Percentiles rank a stretch among this genome's conserved stretches.
Conservation (phyloP, 2,888 invertebrate genomes). For the Dioctria rufipes region DNA sequence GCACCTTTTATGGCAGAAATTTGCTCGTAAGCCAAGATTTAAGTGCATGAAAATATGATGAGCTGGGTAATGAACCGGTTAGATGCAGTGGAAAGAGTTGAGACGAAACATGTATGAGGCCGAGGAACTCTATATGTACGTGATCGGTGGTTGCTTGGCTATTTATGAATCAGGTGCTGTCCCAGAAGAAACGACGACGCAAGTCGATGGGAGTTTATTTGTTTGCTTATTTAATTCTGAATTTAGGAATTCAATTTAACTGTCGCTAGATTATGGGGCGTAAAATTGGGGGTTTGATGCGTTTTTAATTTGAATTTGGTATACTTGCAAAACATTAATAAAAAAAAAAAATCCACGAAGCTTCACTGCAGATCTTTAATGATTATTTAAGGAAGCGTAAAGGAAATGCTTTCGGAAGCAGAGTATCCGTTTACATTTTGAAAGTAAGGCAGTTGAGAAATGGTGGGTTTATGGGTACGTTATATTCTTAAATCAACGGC, state of each 20-base stretch:
- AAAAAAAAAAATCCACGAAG: neutral
- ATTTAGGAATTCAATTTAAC: neutral
- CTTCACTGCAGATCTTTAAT: neutral
- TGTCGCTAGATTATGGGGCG: slow-evolving; percentile 1
- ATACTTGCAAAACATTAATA: too few species aligned
- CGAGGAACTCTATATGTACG: neutral
- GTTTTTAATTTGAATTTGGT: slow-evolving; percentile 31
- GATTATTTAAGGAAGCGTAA: neutral
- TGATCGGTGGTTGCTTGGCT: neutral
- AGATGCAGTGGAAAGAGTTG: slow-evolving; percentile 13
- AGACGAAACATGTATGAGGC: neutral
- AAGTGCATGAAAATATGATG: slow-evolving; percentile 22
- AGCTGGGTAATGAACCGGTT: slow-evolving; percentile 35
- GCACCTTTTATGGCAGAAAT: slow-evolving; percentile 12
- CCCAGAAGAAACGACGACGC: neutral
- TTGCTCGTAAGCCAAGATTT: neutral
- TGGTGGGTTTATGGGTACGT: too few species aligned
- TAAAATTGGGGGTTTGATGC: slow-evolving; percentile 23
- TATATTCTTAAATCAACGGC: too few species aligned
- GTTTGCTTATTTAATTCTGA: slow-evolving; percentile 13
- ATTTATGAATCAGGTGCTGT: slow-evolving; percentile 5
- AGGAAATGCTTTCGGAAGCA: neutral
- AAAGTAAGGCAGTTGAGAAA: too few species aligned
- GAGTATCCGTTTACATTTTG: neutral
- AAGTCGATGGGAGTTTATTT: slow-evolving; percentile 16